Evolutionary conservation across 2,888 invertebrate species (phyloP), one percentile per base, ranked within the genome.

Genomic region (Drosophila longiperda): DNA sequence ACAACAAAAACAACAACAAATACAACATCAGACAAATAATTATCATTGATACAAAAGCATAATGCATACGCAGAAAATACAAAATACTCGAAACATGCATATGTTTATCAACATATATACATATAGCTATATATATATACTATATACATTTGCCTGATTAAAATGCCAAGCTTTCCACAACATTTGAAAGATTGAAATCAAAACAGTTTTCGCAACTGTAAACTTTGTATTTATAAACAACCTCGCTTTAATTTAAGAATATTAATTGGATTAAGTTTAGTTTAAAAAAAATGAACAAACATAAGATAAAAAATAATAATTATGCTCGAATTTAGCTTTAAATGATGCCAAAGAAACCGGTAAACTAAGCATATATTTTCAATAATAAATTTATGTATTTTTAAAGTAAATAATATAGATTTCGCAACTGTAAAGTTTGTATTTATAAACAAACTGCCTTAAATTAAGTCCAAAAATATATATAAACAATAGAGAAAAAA

Each of bases 21-120:
- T 48, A 60, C 58, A 63, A 61, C 74, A 65, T 57, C 71, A 84
- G 90, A 89, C 89, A 87, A 89, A 87, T 86, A 90, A 90, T 86
- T 90, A 86, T 86, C 90, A 86, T 90, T 89, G 86, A 86, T 86
- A 87, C 87, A 87, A 87, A 87, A 90, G 83, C 75, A 74, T 70
- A 75, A 76, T 73, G 66, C 53, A 34, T 54, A 52, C 60, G 57
- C 54, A 26, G 65, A 38, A 68, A 50, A 66, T 57, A 68, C 49
- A 57, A 66, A 57, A 65, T 61, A 40, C 49, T 38, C 23, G 26
- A 75, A 62, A 54, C 33, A 26, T 40, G 50, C 57, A 57, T 40
- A 48, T 79, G 68, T 73, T 78, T 69, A 81, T 72, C 76, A 72
- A 60, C 57, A 65, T 67, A 59, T 78, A 40, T 40, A 55, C 32